These are phyloP conservation scores for Neogale vison DNA, from an alignment of 2,113 vertebrate genomes.

Conservation along the genomic window DNA sequence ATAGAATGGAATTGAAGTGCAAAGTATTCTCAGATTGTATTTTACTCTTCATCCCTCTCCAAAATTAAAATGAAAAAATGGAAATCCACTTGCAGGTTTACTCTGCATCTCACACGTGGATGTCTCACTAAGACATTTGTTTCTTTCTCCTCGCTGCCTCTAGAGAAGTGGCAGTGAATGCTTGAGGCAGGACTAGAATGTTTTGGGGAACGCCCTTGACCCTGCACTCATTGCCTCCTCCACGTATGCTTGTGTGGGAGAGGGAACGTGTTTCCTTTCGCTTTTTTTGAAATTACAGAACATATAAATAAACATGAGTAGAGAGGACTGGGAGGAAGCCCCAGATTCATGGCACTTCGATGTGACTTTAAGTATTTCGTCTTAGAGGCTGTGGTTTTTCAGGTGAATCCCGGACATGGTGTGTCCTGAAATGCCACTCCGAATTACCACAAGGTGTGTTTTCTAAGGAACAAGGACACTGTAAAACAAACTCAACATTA, in stretches of 20 bases:
- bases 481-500: not conserved
- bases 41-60: not conserved
- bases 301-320: not conserved
- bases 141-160: not conserved
- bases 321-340: not conserved
- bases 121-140: not conserved
- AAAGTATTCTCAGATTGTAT: not conserved
- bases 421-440: not conserved
- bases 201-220: not conserved
- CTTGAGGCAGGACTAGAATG: not conserved
- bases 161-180: not conserved
- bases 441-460: not conserved
- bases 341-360: too few relatives aligned
- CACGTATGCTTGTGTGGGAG: not conserved
- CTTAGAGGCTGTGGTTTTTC: not conserved
- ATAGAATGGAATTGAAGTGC: not conserved
- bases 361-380: not conserved
- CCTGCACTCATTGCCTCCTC: not conserved
- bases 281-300: not conserved
- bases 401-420: not conserved
- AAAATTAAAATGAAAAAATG: not conserved
- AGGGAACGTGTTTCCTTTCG: not conserved
- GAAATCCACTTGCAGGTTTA: not conserved
- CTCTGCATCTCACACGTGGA: accelerated
- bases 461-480: not conserved